These are phyloP conservation scores for Coptotermes formosanus DNA, from an alignment of 1,140 invertebrate genomes.

Conservation along the genomic window DNA sequence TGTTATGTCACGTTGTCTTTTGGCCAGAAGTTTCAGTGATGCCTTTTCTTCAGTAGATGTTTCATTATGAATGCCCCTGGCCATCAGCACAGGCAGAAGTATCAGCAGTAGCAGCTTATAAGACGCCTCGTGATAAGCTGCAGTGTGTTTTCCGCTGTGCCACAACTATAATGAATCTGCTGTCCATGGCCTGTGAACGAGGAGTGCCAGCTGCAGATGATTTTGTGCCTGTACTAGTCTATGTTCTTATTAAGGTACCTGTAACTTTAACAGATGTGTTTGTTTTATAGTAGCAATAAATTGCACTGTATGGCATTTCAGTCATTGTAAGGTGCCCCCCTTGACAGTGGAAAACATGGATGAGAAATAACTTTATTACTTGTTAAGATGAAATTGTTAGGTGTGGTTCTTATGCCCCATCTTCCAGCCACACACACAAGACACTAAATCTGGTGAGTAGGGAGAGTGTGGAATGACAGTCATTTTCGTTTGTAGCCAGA, in stretches of 20 bases:
- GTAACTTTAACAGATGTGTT: background rate
- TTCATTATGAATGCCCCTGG: conserved; percentile 92
- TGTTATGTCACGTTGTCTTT: background rate
- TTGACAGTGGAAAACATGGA: too few species aligned
- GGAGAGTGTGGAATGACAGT: too few species aligned
- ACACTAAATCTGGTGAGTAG: too few species aligned
- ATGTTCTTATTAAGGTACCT: conserved; percentile 88
- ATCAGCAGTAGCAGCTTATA: conserved; percentile 88
- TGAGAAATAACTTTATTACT: too few species aligned
- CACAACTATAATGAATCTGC: conserved; percentile 89
- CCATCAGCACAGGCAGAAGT: conserved; percentile 94
- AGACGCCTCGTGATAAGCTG: conserved; percentile 94
- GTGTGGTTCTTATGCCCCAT: too few species aligned
- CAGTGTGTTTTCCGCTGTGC: conserved; percentile 83
- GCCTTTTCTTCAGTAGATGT: conserved; percentile 50
- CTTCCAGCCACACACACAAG: too few species aligned
- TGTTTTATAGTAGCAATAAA: too few species aligned
- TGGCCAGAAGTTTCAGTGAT: background rate
- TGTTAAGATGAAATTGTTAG: too few species aligned
- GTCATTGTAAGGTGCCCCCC: too few species aligned
- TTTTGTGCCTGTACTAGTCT: conserved; percentile 94
- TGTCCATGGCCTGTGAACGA: conserved; percentile 76
- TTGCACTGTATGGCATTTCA: too few species aligned
- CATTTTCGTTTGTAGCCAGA: too few species aligned
- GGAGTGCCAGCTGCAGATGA: conserved; percentile 94